Evolutionary conservation across 2,797 vertebrate species (phyloP).

Genomic region (Phyllotis vaccarum): DNA sequence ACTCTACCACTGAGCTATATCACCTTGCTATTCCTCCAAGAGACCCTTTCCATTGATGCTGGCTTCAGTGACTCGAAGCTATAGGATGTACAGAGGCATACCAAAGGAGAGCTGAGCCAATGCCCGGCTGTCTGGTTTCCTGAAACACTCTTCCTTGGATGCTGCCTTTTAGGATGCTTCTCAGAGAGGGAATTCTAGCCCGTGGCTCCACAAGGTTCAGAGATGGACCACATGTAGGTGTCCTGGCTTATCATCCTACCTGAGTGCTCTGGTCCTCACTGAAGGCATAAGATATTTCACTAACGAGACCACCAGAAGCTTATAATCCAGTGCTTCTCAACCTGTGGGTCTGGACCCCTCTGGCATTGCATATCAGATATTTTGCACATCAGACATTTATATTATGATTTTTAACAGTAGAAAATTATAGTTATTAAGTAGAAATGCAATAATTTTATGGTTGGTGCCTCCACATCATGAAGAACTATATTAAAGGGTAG

Average conservation of each 20-base stretch:
- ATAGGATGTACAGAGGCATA: not conserved
- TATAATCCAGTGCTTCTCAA: not conserved
- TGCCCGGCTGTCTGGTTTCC: not conserved
- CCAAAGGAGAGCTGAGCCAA: not conserved
- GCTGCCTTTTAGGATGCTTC: not conserved
- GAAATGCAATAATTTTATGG: too few relatives aligned
- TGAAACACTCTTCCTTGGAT: not conserved
- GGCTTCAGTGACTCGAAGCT: not conserved
- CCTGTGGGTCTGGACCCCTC: too few relatives aligned
- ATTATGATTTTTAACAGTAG: too few relatives aligned
- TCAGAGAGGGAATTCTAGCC: not conserved
- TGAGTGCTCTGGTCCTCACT: not conserved
- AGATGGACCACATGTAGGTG: not conserved
- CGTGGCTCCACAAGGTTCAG: not conserved
- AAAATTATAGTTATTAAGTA: too few relatives aligned
- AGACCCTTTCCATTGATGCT: not conserved
- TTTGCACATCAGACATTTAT: too few relatives aligned
- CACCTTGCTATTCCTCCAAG: not conserved
- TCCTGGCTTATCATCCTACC: not conserved
- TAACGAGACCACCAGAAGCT: constrained; percentile 2
- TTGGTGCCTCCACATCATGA: too few relatives aligned
- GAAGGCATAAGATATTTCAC: not conserved
- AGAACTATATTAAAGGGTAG: too few relatives aligned
- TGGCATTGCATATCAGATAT: too few relatives aligned
- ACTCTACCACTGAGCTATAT: too few relatives aligned